Evolutionary conservation across 2,113 vertebrate species (phyloP), one percentile per base, ranked within the genome.

Genomic region (Plotosus lineatus): DNA sequence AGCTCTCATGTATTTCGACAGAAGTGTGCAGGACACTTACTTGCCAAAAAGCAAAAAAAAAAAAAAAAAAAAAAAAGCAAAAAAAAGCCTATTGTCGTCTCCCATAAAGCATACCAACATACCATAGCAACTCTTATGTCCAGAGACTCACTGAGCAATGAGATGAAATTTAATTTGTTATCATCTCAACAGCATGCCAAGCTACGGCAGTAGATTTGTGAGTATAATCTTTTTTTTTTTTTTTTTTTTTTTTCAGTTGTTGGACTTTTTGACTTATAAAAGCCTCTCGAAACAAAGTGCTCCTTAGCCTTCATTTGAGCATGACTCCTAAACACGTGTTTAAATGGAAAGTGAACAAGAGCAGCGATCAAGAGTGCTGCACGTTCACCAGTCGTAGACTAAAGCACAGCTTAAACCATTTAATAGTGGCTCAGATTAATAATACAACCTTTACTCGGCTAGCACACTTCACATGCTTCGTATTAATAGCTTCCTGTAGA

Each of bases 81-180:
- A n/a, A n/a, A n/a, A n/a, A n/a, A n/a, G n/a, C n/a, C n/a, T n/a
- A n/a, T n/a, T n/a, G n/a, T n/a, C n/a, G n/a, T n/a, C n/a, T n/a
- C n/a, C n/a, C n/a, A n/a, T n/a, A n/a, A n/a, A n/a, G n/a, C n/a
- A n/a, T n/a, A n/a, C n/a, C n/a, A n/a, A n/a, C n/a, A n/a, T n/a
- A n/a, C n/a, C n/a, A n/a, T n/a, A n/a, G n/a, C n/a, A n/a, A n/a
- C n/a, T n/a, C n/a, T n/a, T n/a, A n/a, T n/a, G n/a, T 31, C 4
- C 42, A 31, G 15, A 48, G 68, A 71, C 31, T 48, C 28, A 31
- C 53, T 31, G 14, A 9, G 17, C 74, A 72, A 80, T 82, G 87
- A 86, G 90, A 91, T 91, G 87, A 88, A 90, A 90, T 86, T 88
- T 87, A 90, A 92, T 92, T 92, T 90, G 93, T 93, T 93, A 90